Conservation (phyloP, 2,797 vertebrate genomes). For the Tadarida brasiliensis region DNA sequence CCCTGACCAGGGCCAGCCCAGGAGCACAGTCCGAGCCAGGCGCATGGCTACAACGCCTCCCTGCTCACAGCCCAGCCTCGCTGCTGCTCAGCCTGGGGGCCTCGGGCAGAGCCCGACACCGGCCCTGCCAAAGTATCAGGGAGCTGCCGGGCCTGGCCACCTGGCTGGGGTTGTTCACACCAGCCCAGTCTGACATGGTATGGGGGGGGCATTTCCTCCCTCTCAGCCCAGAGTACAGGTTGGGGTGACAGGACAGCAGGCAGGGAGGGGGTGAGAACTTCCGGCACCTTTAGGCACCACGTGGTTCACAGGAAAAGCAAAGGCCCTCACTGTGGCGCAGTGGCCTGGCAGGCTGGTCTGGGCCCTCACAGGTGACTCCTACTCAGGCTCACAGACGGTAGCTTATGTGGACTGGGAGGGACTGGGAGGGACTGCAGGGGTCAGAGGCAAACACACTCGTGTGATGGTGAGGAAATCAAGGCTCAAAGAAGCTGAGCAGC, state of each 20-base stretch:
- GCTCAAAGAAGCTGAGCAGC: neutral
- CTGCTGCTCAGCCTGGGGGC: neutral
- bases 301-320: constrained; percentile 14
- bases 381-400: fast-evolving
- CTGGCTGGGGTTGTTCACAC: neutral
- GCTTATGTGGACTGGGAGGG: neutral
- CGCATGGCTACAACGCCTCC: neutral
- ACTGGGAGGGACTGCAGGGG: neutral
- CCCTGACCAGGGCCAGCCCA: neutral
- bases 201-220: neutral
- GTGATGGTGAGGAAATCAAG: neutral
- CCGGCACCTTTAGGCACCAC: neutral
- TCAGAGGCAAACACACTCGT: neutral
- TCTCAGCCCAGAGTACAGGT: neutral
- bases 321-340: neutral
- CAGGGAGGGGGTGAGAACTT: constrained; percentile 24
- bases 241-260: neutral
- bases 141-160: neutral
- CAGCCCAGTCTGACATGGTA: neutral
- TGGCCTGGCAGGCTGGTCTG: neutral
- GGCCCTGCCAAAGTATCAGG: neutral
- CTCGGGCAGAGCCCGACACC: neutral
- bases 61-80: neutral
- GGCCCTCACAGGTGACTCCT: neutral
- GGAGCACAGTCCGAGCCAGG: neutral